Evolutionary conservation across 2,797 vertebrate genomes (phyloP).

Genomic region (Muraenolepis orangiensis): DNA sequence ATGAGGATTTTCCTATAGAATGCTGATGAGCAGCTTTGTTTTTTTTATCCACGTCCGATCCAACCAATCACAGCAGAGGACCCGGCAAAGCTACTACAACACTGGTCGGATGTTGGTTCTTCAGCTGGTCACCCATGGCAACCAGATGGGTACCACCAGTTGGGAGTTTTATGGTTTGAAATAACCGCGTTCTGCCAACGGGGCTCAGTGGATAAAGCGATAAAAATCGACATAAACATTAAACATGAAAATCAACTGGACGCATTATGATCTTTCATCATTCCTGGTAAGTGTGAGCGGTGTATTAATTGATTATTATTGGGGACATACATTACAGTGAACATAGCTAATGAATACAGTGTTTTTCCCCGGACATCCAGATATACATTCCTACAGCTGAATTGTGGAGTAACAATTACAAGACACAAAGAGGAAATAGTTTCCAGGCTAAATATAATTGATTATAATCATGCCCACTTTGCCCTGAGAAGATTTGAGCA

Average conservation of each 20-base stretch:
- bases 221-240: background rate
- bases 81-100: slow-evolving; percentile 44
- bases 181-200: background rate
- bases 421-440: background rate
- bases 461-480: background rate
- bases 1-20: slow-evolving; percentile 37
- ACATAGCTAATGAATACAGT: background rate
- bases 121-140: slow-evolving; percentile 39
- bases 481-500: background rate
- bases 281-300: background rate
- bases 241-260: background rate
- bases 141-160: slow-evolving; percentile 34
- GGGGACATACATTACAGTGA: background rate
- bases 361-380: background rate
- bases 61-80: slow-evolving; percentile 45
- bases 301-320: background rate
- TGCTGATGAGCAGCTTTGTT: slow-evolving; percentile 22
- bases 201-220: background rate
- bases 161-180: background rate
- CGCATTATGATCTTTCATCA: slow-evolving; percentile 1
- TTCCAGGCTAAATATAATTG: background rate
- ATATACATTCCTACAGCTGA: no score
- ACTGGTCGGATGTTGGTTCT: slow-evolving; percentile 42
- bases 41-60: slow-evolving; percentile 36
- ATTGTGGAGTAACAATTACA: background rate